phyloP scores from a whole-genome alignment of 1,140 invertebrate genomes.

The Sipha flava region DNA sequence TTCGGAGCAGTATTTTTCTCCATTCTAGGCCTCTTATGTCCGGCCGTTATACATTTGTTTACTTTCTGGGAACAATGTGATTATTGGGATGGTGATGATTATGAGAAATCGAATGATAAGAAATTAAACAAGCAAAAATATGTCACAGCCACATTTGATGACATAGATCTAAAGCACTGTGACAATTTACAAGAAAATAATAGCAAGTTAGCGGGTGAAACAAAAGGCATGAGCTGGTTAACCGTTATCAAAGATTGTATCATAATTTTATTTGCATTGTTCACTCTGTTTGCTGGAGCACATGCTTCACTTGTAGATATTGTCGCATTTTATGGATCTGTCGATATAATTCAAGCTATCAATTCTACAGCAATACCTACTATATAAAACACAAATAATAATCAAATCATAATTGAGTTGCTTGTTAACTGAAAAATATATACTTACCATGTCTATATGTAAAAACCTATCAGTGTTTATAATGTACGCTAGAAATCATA shows the following conservation, averaged over 20 bases:
- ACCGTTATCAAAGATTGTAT: constrained; percentile 57
- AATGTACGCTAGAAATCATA: too few species aligned
- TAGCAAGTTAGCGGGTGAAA: too few species aligned
- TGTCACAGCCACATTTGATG: neutral
- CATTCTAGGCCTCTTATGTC: constrained; percentile 87
- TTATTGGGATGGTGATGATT: constrained; percentile 48
- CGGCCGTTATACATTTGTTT: constrained; percentile 79
- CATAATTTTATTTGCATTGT: constrained; percentile 51
- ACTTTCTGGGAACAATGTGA: constrained; percentile 65
- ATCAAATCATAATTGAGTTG: too few species aligned
- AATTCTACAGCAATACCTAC: neutral
- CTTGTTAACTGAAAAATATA: too few species aligned
- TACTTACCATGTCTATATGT: too few species aligned
- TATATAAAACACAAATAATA: too few species aligned
- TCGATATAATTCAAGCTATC: neutral
- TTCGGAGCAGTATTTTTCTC: constrained; percentile 85
- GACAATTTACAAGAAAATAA: too few species aligned
- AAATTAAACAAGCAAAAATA: too few species aligned
- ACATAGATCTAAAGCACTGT: too few species aligned
- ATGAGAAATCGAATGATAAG: neutral
- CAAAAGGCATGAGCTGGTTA: constrained; percentile 58
- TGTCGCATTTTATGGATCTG: constrained; percentile 44
- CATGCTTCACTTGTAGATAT: constrained; percentile 55
- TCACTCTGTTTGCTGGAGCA: constrained; percentile 58
- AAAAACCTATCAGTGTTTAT: too few species aligned